Evolutionary conservation across 2,113 vertebrate species (phyloP), one percentile per base, ranked within the genome.

Genomic region (Lanius ludovicianus): DNA sequence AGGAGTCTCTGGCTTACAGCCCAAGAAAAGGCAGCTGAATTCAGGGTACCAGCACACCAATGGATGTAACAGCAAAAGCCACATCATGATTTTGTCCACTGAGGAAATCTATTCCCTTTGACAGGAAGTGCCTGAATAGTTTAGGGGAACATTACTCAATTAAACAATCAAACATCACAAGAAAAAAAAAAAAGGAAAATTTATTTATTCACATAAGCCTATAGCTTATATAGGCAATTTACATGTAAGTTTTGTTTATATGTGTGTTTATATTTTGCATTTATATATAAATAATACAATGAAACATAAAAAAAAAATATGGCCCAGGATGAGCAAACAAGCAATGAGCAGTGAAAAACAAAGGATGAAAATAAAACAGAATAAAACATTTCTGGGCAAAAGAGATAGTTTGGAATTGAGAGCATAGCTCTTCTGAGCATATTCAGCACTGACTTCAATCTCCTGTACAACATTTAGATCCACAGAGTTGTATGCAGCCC

Each of bases 301-400:
- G 1, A 52, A 7, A 55, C 33, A 4, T 37, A 1, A 9, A n/a
- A 30, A 28, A 30, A 24, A n/a, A 46, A 30, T 2, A 25, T 14
- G 11, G 55, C 28, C 31, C 42, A 46, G 3, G 28, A 64, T 64
- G 10, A 75, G 4, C 24, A 67, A 53, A 62, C n/a, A 82, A 49
- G 13, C 3, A 75, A 50, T 16, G 2, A 49, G 9, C 21, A 71
- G 6, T 50, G 14, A 41, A 75, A 84, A 82, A 65, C 9, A 27
- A 81, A 69, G 3, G 3, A 50, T 68, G 8, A 71, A 84, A 68
- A 75, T 35, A 31, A 86, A 93, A 84, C 12, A 52, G 10, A 71
- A 71, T n/a, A 31, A 86, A 93, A 86, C 24, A 52, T 7, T 77
- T 42, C 20, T 57, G 30, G 21, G 13, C 3, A 55, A 71, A 86